Evolutionary conservation across 2,888 invertebrate genomes (phyloP).

Genomic region (Diarsia dahlii): DNA sequence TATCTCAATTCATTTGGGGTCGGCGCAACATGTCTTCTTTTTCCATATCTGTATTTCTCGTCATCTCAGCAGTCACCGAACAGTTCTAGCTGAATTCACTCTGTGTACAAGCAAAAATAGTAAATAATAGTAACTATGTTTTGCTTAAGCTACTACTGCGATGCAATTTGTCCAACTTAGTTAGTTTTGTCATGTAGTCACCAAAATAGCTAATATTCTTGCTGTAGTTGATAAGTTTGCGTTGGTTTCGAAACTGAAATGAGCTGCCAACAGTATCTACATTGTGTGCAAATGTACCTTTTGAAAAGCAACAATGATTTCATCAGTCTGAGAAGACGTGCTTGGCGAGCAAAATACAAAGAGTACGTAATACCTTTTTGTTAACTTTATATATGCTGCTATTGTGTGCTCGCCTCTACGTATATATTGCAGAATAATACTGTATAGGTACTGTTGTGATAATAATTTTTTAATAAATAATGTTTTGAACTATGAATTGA

Average conservation of each 20-base stretch:
- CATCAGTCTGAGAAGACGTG: conserved; percentile 49
- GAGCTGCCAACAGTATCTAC: conserved; percentile 16
- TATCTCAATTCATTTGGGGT: too few relatives aligned
- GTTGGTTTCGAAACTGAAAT: conserved; percentile 18
- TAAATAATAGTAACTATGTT: too few relatives aligned
- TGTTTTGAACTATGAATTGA: not conserved
- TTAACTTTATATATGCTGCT: conserved; percentile 28
- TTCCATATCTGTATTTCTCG: too few relatives aligned
- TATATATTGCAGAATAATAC: conserved; percentile 17
- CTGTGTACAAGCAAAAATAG: too few relatives aligned
- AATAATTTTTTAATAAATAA: not conserved
- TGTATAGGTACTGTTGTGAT: conserved; percentile 2
- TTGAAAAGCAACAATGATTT: conserved; percentile 50
- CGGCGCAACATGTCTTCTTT: too few relatives aligned
- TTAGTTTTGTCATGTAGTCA: conserved; percentile 9
- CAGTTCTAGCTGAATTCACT: too few relatives aligned
- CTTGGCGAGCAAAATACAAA: conserved; percentile 34
- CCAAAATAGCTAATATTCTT: not conserved
- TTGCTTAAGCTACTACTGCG: not conserved
- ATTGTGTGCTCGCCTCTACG: conserved; percentile 13
- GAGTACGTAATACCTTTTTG: conserved; percentile 23
- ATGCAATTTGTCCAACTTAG: not conserved
- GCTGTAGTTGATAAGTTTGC: conserved; percentile 10
- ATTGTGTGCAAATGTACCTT: conserved; percentile 28
- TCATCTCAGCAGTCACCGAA: too few relatives aligned